phyloP scores from a whole-genome alignment of 37 sponge, comb jelly and placozoan species.

The Crambe crambe region DNA sequence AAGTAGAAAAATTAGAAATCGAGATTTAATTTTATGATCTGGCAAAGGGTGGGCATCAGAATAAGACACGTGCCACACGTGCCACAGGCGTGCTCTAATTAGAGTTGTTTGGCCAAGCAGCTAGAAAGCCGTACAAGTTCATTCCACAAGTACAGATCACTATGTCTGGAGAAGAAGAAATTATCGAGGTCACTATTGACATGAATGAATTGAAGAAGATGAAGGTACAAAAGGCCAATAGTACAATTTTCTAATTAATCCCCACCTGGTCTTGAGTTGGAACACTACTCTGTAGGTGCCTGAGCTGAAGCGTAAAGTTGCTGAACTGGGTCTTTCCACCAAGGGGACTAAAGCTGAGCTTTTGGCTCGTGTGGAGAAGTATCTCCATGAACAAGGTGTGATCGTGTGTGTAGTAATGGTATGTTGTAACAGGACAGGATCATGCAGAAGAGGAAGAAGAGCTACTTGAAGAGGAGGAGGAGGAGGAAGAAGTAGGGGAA shows the following conservation, averaged over 20 bases:
- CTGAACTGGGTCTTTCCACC: slow-evolving; percentile 60
- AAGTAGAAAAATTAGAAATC: neutral
- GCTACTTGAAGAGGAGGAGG: slow-evolving; percentile 39
- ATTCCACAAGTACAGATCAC: too few species aligned
- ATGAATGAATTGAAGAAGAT: slow-evolving; percentile 72
- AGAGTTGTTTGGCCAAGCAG: neutral
- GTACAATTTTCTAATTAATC: neutral
- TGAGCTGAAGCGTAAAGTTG: slow-evolving; percentile 62
- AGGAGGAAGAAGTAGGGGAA: slow-evolving; percentile 22
- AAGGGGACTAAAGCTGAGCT: slow-evolving; percentile 83
- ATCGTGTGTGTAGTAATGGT: neutral
- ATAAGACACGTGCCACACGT: neutral
- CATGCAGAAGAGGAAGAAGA: slow-evolving; percentile 22
- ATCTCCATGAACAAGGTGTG: slow-evolving; percentile 61
- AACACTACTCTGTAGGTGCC: slow-evolving; percentile 36
- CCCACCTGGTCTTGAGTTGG: too few species aligned
- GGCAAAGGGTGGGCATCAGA: neutral
- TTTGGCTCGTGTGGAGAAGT: slow-evolving; percentile 67
- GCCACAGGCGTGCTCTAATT: neutral
- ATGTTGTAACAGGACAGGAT: neutral
- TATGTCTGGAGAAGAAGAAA: slow-evolving; percentile 5
- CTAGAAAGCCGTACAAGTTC: too few species aligned
- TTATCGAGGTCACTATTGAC: slow-evolving; percentile 48
- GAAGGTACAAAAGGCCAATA: slow-evolving; percentile 34
- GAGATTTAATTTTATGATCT: neutral